Evolutionary conservation across 2,888 invertebrate genomes (phyloP), one percentile per base, ranked within the genome.

Genomic region (Orthosia gothica): DNA sequence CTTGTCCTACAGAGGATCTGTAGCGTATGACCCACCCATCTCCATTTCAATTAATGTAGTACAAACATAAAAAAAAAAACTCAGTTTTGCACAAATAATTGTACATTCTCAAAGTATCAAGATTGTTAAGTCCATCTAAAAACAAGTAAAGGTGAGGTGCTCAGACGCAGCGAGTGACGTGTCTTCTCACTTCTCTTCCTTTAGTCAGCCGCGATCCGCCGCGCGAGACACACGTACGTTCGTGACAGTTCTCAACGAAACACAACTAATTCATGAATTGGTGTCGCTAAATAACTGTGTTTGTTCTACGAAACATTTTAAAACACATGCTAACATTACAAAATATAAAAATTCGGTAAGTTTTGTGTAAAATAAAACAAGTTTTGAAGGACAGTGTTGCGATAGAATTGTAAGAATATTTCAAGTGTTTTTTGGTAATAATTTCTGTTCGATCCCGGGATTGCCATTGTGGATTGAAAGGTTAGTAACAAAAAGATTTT

Each of bases 121-220:
- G 87, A 89, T 69, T 61, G 50, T 63, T 87, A 52, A 74, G 83
- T 87, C 91, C 79, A 57, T 69, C 86, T 91, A 91, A 79, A 91
- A 79, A 86, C 81, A 93, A 92, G 94, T 93, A 95, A 96, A 96
- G 95, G 96, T 96, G 94, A 95, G 94, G 85, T 90, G 94, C 95
- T 93, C 95, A 93, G 92, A 95, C 95, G 95, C 95, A 94, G 91
- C 92, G 87, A 90, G 93, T 95, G 95, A 95, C 96, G 95, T 95
- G 95, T 95, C 93, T 93, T 93, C 94, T 93, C 93, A 91, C 91
- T 93, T 94, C 93, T 88, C 89, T 93, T 91, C 87, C 93, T 93
- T 90, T 91, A 96, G 96, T 96, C 89, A 93, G 91, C 93, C 94
- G 95, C 94, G 94, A 91, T 90, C 91, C 89, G 89, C 91, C 89